Base-by-base conservation (phyloP, 2,888 invertebrate genomes). In the Helicoverpa assulta region DNA sequence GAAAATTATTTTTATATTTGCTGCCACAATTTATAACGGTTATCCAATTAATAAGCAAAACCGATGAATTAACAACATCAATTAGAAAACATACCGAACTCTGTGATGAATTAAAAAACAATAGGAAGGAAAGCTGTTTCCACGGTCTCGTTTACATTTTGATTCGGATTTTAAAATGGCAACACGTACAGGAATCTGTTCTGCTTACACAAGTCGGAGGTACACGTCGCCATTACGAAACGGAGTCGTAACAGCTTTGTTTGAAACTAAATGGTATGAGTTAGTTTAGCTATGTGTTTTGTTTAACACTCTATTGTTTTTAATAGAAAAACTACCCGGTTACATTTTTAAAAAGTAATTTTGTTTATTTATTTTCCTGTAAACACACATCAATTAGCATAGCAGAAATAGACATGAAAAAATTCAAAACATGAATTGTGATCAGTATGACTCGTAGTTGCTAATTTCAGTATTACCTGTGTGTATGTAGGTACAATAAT, bases 131-230 rank as follows among this genome's bases (percentile, higher is more conserved):
- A 80, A 80, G 76, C 43, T 40, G 70, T 75, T 80, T 80, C 67
- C 68, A 50, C 58, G 74, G 80, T 71, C 67, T 72, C 60, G 67
- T 70, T 57, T 61, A 37, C 56, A 65, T 73, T 70, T 69, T 54
- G 70, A 51, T 67, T 52, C 56, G 62, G 56, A 40, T 62, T 80
- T 51, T 19, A 6, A 67, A 74, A 69, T 61, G 71, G 67, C 58
- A 70, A 70, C 80, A 82, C 80, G 81, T 81, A 72, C 70, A 51
- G 7, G 52, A 61, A 70, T 82, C 67, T 21, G 82, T 81, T 81
- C 66, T 68, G 74, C 66, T 82, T 80, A 69, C 73, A 76, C 76
- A 81, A 80, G 66, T 57, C 57, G 52, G 33, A 51, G 50, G 57
- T 66, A 71, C 80, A 67, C 76, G 70, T 74, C 66, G 18, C 18